Evolutionary conservation across 1,140 invertebrate genomes (phyloP).

Genomic region (Eueides isabella): DNA sequence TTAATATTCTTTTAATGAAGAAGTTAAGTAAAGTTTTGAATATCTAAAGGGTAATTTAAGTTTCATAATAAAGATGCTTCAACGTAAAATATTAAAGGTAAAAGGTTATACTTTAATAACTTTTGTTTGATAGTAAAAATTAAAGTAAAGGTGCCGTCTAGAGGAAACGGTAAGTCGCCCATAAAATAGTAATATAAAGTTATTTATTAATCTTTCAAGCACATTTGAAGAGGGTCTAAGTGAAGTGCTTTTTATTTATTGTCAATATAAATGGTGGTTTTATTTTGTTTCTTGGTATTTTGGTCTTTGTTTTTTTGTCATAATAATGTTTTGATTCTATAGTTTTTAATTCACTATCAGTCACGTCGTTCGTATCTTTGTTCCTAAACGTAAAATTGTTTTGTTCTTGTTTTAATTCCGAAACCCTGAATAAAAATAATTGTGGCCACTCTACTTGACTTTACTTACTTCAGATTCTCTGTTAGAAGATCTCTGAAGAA

Average conservation of each 20-base stretch:
- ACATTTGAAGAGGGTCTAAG: background rate
- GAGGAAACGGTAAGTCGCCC: background rate
- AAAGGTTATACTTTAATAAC: conserved; percentile 32
- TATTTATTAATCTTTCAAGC: conserved; percentile 1
- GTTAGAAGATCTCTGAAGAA: too few species aligned
- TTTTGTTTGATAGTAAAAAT: conserved; percentile 42
- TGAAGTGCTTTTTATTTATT: conserved; percentile 1
- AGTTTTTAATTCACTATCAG: too few species aligned
- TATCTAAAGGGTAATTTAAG: conserved; percentile 23
- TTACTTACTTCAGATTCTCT: too few species aligned
- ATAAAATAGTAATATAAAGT: conserved; percentile 6
- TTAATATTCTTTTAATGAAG: conserved; percentile 17
- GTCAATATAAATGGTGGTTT: background rate
- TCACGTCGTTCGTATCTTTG: too few species aligned
- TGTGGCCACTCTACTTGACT: too few species aligned
- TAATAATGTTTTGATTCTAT: too few species aligned
- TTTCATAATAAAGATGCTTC: conserved; percentile 21
- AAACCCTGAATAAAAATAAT: too few species aligned
- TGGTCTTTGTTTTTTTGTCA: background rate
- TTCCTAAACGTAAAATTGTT: too few species aligned
- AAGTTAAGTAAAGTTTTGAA: conserved; percentile 18
- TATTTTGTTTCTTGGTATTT: background rate
- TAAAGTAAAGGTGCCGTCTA: conserved; percentile 14
- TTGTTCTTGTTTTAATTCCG: too few species aligned
- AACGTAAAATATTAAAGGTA: conserved; percentile 32